phyloP scores from a whole-genome alignment of 2,113 vertebrate genomes.

The Laterallus jamaicensis region DNA sequence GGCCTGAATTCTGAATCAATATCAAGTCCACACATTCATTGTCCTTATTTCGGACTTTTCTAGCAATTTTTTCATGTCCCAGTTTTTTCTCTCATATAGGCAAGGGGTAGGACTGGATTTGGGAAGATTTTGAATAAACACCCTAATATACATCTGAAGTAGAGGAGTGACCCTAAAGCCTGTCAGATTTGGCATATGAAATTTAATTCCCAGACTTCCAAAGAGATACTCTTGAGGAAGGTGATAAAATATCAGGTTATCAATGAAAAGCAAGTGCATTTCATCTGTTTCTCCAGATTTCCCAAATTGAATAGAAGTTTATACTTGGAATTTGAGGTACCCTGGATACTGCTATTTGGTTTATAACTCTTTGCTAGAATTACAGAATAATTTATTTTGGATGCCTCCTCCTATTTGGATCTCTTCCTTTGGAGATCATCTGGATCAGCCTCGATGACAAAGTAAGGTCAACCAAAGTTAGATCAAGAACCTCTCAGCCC shows the following conservation, averaged over 20 bases:
- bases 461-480: not conserved
- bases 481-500: not conserved
- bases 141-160: not conserved
- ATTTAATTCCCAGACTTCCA: not conserved
- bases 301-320: not conserved
- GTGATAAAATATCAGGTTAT: not conserved
- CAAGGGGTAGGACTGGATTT: not conserved
- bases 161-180: not conserved
- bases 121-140: not conserved
- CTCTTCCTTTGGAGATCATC: not conserved
- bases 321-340: not conserved
- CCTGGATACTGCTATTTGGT: not conserved
- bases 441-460: not conserved
- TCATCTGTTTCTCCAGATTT: not conserved
- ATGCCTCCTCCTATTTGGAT: not conserved
- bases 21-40: not conserved
- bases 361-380: not conserved
- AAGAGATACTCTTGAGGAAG: not conserved
- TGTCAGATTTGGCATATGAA: not conserved
- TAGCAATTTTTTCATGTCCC: not conserved
- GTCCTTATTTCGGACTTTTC: not conserved
- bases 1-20: not conserved
- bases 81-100: fast-evolving
- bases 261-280: not conserved
- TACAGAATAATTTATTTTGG: not conserved